Evolutionary conservation across 2,113 vertebrate species (phyloP).

Genomic region (Carassius gibelio): DNA sequence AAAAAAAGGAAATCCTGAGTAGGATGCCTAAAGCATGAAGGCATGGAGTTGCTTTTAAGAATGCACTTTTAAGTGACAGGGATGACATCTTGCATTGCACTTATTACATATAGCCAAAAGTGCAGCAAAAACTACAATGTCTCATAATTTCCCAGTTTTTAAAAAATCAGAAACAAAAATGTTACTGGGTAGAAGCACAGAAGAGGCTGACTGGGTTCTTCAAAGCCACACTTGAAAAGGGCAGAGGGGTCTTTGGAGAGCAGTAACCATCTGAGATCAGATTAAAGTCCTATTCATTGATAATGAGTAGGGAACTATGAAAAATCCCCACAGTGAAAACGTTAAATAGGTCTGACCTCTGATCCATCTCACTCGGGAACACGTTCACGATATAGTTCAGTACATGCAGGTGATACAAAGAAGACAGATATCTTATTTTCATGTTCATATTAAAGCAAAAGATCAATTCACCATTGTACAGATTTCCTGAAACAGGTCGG

Average conservation of each 20-base stretch:
- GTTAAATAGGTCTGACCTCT: conserved; percentile 18
- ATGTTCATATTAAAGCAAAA: neutral
- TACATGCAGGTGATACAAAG: neutral
- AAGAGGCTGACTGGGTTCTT: conserved; percentile 21
- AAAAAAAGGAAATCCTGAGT: conserved; percentile 1
- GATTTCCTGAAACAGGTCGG: neutral
- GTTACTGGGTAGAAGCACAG: conserved; percentile 12
- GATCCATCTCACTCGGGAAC: neutral
- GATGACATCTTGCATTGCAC: conserved; percentile 10
- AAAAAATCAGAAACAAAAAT: conserved; percentile 39
- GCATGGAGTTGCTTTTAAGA: conserved; percentile 16
- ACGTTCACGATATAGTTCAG: neutral
- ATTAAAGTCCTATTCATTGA: conserved; percentile 50
- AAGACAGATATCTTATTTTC: neutral
- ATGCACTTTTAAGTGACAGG: conserved; percentile 40
- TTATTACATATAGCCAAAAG: conserved; percentile 32
- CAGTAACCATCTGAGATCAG: conserved; percentile 44
- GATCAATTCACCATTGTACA: neutral
- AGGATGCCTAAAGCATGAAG: neutral
- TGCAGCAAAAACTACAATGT: conserved; percentile 7
- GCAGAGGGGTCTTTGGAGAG: conserved; percentile 34
- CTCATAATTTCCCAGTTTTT: conserved; percentile 29
- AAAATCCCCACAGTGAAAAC: conserved; percentile 20
- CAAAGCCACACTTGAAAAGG: conserved; percentile 49
- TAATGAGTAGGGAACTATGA: conserved; percentile 29